Evolutionary conservation across 2,797 vertebrate species (phyloP), one percentile per base, ranked within the genome.

Genomic region (Oreortyx pictus): DNA sequence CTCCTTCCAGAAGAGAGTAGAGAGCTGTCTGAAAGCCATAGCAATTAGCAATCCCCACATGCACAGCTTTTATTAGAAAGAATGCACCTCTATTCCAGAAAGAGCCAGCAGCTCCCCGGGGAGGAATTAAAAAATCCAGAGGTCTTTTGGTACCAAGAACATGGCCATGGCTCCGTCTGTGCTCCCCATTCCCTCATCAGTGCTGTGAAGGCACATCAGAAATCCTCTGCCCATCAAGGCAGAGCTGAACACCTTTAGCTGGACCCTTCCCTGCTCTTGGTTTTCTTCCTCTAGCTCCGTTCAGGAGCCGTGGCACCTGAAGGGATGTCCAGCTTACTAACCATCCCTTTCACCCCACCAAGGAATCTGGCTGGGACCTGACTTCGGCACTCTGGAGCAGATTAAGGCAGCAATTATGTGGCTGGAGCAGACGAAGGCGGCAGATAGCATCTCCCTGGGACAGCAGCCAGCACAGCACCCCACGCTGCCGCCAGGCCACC

Each of bases 31-130:
- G 90, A 93, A 92, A 97, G 93, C 90, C 95, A 90, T 91, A 86
- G 87, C 92, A 96, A 93, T 96, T 96, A 96, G 94, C 86, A 88
- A 95, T 87, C 73, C 80, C 91, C 86, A 86, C 90, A 93, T 92
- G 86, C 89, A 93, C 77, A 64, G 82, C 82, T 96, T 94, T 93
- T 95, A 95, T 96, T 97, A 95, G 95, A 94, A 93, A 95, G 92
- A 96, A 95, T 76, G 68, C 73, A 83, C 68, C 82, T 95, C 92
- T 46, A 52, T 88, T 95, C 89, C 92, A 95, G 94, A 87, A 82
- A 90, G 65, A 92, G n/a, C 82, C 67, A 91, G 74, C 86, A 94
- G 14, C 47, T 86, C 92, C 85, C 88, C n/a, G 47, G 81, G 62
- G 82, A 90, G 65, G 49, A 74, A 9, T 79, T 46, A 54, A 37